Percentiles rank a stretch among this genome's conserved stretches.
These are phyloP conservation scores for Egretta garzetta DNA, from an alignment of 2,113 vertebrate species.

Conservation along the genomic window DNA sequence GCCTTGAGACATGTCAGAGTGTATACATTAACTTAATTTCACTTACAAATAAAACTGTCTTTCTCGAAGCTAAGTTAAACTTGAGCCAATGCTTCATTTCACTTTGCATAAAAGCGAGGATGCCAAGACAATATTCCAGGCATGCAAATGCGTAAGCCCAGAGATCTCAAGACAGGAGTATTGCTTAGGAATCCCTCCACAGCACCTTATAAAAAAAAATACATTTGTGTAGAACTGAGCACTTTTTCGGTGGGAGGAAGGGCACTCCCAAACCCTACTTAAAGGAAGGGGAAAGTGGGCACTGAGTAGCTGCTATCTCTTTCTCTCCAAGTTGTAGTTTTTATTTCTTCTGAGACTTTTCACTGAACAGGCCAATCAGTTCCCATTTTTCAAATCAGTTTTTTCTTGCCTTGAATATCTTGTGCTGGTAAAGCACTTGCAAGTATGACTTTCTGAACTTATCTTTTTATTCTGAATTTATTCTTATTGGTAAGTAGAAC, in stretches of 20 bases:
- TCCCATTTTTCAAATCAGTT: neutral
- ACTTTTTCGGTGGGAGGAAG: neutral
- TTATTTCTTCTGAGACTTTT: neutral
- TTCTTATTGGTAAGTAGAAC: neutral
- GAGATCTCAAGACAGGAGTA: neutral
- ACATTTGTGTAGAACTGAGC: neutral
- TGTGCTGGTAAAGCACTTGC: neutral
- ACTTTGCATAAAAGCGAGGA: neutral
- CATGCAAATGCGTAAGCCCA: neutral
- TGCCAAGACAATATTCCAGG: neutral
- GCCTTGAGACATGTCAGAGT: neutral
- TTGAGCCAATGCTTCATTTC: neutral
- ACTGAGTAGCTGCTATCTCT: neutral
- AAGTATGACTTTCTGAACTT: neutral
- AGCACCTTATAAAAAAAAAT: neutral
- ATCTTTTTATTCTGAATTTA: neutral
- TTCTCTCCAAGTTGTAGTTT: neutral
- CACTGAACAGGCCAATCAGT: neutral
- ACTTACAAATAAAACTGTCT: slow-evolving; percentile 29
- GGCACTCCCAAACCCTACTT: neutral
- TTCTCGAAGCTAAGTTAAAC: slow-evolving; percentile 9
- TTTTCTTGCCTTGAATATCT: neutral
- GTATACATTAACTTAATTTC: neutral
- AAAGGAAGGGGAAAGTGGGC: neutral
- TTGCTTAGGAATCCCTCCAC: neutral